phyloP scores from a whole-genome alignment of 2,113 vertebrate species.

The Hippopotamus amphibius region DNA sequence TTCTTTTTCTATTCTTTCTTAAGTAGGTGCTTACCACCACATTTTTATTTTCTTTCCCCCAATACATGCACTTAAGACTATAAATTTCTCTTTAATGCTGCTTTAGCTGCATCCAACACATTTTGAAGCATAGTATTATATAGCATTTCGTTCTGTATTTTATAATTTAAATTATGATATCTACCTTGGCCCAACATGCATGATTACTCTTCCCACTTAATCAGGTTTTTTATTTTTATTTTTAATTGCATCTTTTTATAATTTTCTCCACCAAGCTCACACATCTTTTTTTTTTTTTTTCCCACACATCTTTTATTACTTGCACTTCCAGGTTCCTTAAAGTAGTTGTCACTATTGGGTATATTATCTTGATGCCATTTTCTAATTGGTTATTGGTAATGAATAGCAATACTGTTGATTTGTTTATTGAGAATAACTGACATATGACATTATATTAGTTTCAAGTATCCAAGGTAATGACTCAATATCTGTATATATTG shows the following conservation, averaged over 20 bases:
- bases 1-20: slow-evolving; percentile 4
- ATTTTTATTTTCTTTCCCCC: not conserved
- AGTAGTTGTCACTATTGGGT: not conserved
- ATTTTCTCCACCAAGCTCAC: not conserved
- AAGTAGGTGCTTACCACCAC: not conserved
- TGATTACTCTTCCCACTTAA: not conserved
- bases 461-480: not conserved
- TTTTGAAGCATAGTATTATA: slow-evolving; percentile 22
- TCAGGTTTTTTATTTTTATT: not conserved
- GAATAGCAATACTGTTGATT: not conserved
- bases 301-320: not conserved
- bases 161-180: slow-evolving; percentile 31
- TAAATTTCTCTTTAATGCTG: slow-evolving; percentile 5
- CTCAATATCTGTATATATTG: not conserved
- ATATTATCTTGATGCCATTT: not conserved
- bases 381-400: slow-evolving; percentile 3
- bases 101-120: not conserved
- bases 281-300: not conserved
- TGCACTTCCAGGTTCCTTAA: not conserved
- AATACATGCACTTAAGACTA: not conserved
- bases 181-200: not conserved
- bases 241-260: not conserved
- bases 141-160: not conserved
- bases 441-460: not conserved
- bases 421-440: not conserved